Evolutionary conservation across 92 coral and sea anemone species (phyloP).

Genomic region (Epizoanthus stellaris): DNA sequence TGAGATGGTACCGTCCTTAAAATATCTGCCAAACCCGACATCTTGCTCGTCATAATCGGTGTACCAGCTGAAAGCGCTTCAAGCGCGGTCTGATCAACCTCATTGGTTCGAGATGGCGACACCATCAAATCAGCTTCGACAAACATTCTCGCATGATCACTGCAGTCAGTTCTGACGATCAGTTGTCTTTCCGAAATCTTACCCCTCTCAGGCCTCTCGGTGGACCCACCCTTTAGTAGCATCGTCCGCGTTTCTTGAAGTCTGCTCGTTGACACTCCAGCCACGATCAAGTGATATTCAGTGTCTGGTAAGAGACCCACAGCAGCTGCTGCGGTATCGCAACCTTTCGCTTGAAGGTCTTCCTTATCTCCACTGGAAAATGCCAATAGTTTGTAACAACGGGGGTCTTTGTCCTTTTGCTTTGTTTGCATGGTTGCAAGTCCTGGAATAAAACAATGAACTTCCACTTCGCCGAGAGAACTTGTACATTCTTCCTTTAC

Average conservation of each 20-base stretch:
- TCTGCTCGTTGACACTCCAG: background rate
- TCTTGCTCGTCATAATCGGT: background rate
- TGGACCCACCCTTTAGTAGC: background rate
- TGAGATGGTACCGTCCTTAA: background rate
- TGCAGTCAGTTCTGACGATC: background rate
- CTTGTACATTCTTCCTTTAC: too few relatives aligned
- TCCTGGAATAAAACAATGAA: background rate
- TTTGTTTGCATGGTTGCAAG: background rate
- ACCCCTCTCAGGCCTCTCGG: too few relatives aligned
- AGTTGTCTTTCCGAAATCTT: background rate
- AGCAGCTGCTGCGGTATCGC: background rate
- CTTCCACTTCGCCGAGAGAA: background rate
- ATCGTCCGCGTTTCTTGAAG: background rate
- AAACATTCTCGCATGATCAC: background rate
- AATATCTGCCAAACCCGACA: background rate
- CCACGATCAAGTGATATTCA: background rate
- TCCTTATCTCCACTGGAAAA: background rate
- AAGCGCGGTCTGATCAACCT: constrained; percentile 6
- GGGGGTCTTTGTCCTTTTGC: background rate
- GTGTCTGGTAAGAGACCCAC: background rate
- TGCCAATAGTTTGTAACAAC: background rate
- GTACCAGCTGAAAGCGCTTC: constrained; percentile 21
- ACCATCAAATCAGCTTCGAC: constrained; percentile 11
- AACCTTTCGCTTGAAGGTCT: background rate
- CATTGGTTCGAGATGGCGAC: constrained; percentile 16